These are phyloP conservation scores for Macropis europaea DNA, from an alignment of 2,888 invertebrate species.

Conservation along the genomic window DNA sequence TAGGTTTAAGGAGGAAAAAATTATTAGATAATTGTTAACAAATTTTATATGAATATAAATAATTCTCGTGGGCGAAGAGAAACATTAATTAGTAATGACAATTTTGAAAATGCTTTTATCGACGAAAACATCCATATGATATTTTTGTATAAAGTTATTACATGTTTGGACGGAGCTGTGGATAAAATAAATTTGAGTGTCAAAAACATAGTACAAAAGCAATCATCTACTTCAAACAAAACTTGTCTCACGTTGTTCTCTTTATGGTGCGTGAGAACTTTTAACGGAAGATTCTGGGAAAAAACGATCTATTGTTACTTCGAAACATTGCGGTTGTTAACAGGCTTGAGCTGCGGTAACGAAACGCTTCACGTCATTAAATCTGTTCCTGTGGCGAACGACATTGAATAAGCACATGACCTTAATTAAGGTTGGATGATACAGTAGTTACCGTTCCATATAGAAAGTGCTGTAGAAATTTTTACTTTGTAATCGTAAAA, in stretches of 20 bases:
- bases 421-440: constrained; percentile 64
- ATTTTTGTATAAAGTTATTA: too few species aligned
- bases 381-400: constrained; percentile 67
- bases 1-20: too few species aligned
- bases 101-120: too few species aligned
- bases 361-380: constrained; percentile 70
- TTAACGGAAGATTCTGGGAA: constrained; percentile 69
- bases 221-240: constrained; percentile 7
- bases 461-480: constrained; percentile 17
- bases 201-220: neutral
- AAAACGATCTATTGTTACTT: constrained; percentile 64
- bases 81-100: too few species aligned
- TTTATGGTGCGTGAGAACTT: constrained; percentile 57
- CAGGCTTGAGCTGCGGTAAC: constrained; percentile 53
- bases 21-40: too few species aligned
- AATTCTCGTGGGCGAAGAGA: too few species aligned
- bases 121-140: too few species aligned
- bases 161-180: too few species aligned
- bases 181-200: neutral
- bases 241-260: constrained; percentile 33
- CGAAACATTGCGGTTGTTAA: constrained; percentile 37
- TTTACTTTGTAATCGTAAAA: constrained; percentile 7
- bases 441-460: neutral
- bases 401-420: constrained; percentile 75
- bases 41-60: too few species aligned